Base-by-base conservation (phyloP, 1,140 invertebrate species). In the Rhagoletis pomonella region DNA sequence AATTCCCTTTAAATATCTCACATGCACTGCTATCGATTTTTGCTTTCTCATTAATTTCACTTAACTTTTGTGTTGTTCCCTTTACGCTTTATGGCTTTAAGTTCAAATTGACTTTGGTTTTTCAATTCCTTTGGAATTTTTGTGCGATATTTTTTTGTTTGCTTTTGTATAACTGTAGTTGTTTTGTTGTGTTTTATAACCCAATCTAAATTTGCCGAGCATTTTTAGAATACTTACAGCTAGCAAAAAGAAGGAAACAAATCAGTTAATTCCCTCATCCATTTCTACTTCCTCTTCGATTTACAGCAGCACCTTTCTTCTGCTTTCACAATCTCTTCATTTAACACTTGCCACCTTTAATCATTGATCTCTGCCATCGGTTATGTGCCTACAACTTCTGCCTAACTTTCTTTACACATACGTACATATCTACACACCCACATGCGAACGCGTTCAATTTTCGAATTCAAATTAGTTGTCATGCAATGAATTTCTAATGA, bases 401-500 rank as follows among this genome's bases (percentile, higher is more conserved):
- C 73, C n/a, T 81, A 12, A 55, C 44, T 55, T 19, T 55, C n/a
- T 6, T 14, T 2, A 29, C 73, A 5, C 50, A 29, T 29, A 29
- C 29, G 29, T 29, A 29, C 29, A 29, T 29, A 39, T 6, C 69
- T 50, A 5, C 44, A n/a, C 17, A 6, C 69, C 14, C n/a, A 81
- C 2, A 50, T 50, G 4, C 4, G 17, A 55, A 81, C 14, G n/a
- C 47, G n/a, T 81, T 81, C n/a, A 29, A 81, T 58, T 81, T 81
- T 81, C 73, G 50, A 55, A 81, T 81, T 81, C 73, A 81, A 81
- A 81, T 81, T 81, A 81, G 73, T 81, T 81, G 47, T 50, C 73
- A 81, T 81, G 73, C 73, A 29, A n/a, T 81, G 73, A 81, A 81
- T 81, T 81, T 55, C 73, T 55, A 81, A 81, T 81, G 73, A 29